These are phyloP conservation scores for Scomber scombrus DNA, from an alignment of 2,113 vertebrate genomes.

Conservation along the genomic window DNA sequence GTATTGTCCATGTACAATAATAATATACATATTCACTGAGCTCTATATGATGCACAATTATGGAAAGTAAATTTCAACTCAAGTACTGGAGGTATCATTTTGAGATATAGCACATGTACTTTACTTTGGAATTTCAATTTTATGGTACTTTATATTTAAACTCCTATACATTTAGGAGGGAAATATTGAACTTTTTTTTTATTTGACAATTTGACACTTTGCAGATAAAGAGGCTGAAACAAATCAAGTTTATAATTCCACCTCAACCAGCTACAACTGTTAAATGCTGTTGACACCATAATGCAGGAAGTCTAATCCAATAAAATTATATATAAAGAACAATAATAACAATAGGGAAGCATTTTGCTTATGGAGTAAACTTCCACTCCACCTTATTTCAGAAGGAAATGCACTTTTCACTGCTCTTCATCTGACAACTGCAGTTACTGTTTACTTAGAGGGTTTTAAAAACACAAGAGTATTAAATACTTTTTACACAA, in stretches of 20 bases:
- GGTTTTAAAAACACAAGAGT: too few species aligned
- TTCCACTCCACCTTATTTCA: too few species aligned
- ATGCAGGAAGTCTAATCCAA: background rate
- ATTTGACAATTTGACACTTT: background rate
- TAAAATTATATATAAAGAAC: background rate
- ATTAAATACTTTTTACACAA: too few species aligned
- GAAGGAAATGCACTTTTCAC: background rate
- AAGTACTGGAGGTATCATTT: too few species aligned
- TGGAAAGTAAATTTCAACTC: too few species aligned
- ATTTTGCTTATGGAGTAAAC: background rate
- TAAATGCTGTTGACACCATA: too few species aligned
- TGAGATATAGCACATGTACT: too few species aligned
- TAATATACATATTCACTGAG: too few species aligned
- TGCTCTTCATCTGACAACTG: background rate
- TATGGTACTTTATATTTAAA: background rate
- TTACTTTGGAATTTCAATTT: too few species aligned
- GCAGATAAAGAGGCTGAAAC: background rate
- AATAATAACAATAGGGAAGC: background rate
- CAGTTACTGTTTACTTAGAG: too few species aligned
- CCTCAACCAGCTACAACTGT: background rate
- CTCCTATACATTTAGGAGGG: background rate
- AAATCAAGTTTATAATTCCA: background rate
- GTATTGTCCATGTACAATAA: too few species aligned
- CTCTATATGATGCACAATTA: too few species aligned
- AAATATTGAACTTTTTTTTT: background rate